Evolutionary conservation across 1,140 invertebrate genomes (phyloP).

Genomic region (Leptopilina clavipes): DNA sequence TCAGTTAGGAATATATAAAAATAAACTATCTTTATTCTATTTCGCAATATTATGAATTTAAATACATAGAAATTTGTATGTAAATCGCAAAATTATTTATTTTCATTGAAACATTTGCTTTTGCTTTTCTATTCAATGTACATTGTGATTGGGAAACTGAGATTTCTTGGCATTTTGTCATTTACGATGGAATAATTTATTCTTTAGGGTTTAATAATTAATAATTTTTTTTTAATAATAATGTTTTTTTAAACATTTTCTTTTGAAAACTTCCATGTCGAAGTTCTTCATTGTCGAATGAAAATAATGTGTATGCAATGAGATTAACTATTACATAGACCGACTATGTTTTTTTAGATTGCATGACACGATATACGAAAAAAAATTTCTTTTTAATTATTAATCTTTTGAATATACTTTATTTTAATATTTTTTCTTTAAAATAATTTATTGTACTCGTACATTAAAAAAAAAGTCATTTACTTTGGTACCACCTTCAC

Average conservation of each 20-base stretch:
- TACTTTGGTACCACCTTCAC: neutral
- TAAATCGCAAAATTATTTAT: neutral
- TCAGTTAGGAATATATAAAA: too few relatives aligned
- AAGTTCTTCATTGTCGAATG: neutral
- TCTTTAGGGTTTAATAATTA: neutral
- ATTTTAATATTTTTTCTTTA: neutral
- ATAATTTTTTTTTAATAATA: too few relatives aligned
- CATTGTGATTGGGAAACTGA: neutral
- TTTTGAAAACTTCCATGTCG: neutral
- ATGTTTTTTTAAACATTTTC: neutral
- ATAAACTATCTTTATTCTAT: too few relatives aligned
- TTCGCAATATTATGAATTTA: slow-evolving; percentile 4
- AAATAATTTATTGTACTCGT: neutral
- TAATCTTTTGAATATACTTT: neutral
- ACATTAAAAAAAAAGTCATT: too few relatives aligned
- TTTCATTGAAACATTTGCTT: slow-evolving; percentile 6
- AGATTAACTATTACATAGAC: neutral
- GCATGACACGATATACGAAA: neutral
- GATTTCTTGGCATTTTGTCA: slow-evolving; percentile 1
- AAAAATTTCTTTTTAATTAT: neutral
- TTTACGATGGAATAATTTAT: neutral
- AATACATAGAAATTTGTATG: neutral
- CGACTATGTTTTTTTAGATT: neutral
- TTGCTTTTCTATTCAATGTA: neutral
- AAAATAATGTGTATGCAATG: slow-evolving; percentile 29